These are phyloP conservation scores for Plestiodon gilberti DNA, from an alignment of 2,113 vertebrate genomes.

Conservation along the genomic window DNA sequence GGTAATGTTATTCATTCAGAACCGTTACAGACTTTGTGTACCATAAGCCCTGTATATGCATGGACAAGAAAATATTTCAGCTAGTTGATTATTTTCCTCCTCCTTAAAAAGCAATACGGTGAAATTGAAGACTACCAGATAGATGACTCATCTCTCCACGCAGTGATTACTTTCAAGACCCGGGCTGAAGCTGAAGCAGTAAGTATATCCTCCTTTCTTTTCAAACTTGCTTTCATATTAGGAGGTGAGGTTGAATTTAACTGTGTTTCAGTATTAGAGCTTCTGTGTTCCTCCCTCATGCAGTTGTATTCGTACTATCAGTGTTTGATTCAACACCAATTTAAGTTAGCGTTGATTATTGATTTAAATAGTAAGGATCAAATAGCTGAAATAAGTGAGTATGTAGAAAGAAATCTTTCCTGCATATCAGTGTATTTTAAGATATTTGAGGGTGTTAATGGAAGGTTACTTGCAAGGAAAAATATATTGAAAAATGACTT, in stretches of 20 bases:
- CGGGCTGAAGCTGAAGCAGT: slow-evolving; percentile 95
- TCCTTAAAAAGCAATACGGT: slow-evolving; percentile 91
- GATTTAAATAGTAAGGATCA: not conserved
- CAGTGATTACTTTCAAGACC: slow-evolving; percentile 91
- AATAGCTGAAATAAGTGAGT: not conserved
- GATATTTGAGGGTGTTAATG: not conserved
- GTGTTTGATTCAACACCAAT: not conserved
- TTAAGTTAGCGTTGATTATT: slow-evolving; percentile 2
- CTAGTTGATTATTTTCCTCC: slow-evolving; percentile 45
- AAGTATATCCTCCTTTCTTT: slow-evolving; percentile 56
- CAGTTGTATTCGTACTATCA: not conserved
- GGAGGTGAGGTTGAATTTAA: not conserved
- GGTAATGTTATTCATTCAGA: not conserved
- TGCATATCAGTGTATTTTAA: not conserved
- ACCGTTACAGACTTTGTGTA: not conserved
- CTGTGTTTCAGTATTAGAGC: not conserved
- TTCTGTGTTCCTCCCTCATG: not conserved
- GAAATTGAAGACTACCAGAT: slow-evolving; percentile 97
- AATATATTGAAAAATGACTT: not conserved
- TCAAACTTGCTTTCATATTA: fast-evolving
- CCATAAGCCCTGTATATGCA: not conserved
- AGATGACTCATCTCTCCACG: slow-evolving; percentile 86
- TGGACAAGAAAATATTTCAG: slow-evolving; percentile 31
- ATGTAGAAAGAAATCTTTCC: not conserved
- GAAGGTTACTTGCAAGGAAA: not conserved